phyloP scores from a whole-genome alignment of 2,113 vertebrate species.

The Patagioenas fasciata region DNA sequence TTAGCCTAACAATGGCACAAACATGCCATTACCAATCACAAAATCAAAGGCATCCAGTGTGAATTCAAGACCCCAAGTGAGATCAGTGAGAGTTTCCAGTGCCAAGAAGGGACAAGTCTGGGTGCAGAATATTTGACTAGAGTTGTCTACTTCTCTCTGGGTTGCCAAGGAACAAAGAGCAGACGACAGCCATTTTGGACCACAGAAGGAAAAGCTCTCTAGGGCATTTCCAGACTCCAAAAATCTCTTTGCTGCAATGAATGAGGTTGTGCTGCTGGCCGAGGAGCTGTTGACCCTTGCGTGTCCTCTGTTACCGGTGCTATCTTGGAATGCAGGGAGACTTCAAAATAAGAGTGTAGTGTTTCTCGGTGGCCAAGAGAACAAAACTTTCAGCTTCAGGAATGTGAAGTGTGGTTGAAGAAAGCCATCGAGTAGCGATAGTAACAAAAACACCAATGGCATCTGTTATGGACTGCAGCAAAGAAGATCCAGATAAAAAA shows the following conservation, averaged over 20 bases:
- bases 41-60: background rate
- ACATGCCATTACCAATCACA: background rate
- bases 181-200: background rate
- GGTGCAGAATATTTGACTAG: background rate
- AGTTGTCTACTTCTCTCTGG: background rate
- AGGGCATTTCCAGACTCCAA: slow-evolving; percentile 21
- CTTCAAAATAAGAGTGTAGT: slow-evolving; percentile 60
- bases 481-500: slow-evolving; percentile 49
- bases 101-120: background rate
- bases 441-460: slow-evolving; percentile 55
- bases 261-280: slow-evolving; percentile 24
- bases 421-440: slow-evolving; percentile 41
- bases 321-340: slow-evolving; percentile 64
- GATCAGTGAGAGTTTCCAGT: background rate
- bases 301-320: slow-evolving; percentile 45
- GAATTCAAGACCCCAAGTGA: background rate
- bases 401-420: slow-evolving; percentile 58
- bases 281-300: slow-evolving; percentile 50
- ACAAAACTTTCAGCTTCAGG: slow-evolving; percentile 64
- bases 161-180: background rate
- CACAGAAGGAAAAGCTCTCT: background rate
- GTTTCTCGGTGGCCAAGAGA: slow-evolving; percentile 60
- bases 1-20: background rate
- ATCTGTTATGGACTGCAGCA: slow-evolving; percentile 50
- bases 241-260: slow-evolving; percentile 26